Base-by-base conservation (phyloP, 1,140 invertebrate genomes). In the Solenopsis invicta region DNA sequence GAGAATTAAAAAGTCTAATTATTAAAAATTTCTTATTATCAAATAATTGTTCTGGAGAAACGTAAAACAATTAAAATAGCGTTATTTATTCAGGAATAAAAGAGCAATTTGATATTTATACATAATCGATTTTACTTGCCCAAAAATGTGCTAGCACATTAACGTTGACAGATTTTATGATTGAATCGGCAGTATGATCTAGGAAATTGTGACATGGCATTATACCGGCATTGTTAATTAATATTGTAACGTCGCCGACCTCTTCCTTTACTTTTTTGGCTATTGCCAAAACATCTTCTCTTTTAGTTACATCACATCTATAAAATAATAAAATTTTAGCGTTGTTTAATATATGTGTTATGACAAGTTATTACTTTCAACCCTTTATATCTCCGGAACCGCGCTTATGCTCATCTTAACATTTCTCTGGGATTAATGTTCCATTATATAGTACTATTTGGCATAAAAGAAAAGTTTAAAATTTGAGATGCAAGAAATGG, bases 201-300 rank as follows among this genome's bases (percentile, higher is more conserved):
- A 97, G 86, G 10, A 99, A 96, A 0, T 96, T 94, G 90, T 97
- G 96, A 91, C 97, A 97, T 0, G 98, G 97, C 97, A 98, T 98
- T 71, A 99, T 98, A 10, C 98, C 98, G 1, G 98, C 98, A 95
- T 99, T 99, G 94, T 98, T 98, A 0, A 98, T 95, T 77, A 98
- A 94, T 85, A 98, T 97, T 12, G 96, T 96, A 0, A 98, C 96
- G 54, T 97, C 96, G 1, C 97, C 97, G 0, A 97, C 97, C 89
- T 97, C 96, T 8, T 95, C 93, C 62, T 95, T 96, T 1, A 97
- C 95, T 89, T 95, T 96, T 24, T 96, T 93, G 0, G 96, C 96
- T 62, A 96, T 59, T 45, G 95, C 93, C 2, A 96, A 87, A 0
- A 98, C 96, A 9, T 96, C 95, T 34, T 97, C 96, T 1, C 96